These are phyloP conservation scores for Hirtodrosophila confusa DNA, from an alignment of 2,888 invertebrate species.

Conservation along the genomic window DNA sequence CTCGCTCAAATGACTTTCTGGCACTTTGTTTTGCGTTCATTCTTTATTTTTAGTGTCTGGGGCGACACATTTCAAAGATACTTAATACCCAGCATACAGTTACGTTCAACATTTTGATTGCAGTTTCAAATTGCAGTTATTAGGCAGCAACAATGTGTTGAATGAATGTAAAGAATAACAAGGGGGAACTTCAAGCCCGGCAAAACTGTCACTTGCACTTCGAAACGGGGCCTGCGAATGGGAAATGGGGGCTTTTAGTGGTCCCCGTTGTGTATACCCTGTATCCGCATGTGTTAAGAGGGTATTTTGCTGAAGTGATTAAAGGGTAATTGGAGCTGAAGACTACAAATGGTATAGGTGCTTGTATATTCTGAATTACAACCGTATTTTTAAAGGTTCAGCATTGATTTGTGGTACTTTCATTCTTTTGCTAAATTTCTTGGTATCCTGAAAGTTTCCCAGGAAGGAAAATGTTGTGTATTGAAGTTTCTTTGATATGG, in stretches of 20 bases:
- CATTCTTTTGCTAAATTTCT: too few species aligned
- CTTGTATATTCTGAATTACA: too few species aligned
- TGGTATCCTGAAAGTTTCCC: too few species aligned
- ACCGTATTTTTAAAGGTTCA: too few species aligned
- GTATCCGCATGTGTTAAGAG: too few species aligned
- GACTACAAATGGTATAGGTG: too few species aligned
- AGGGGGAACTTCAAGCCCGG: conserved; percentile 7
- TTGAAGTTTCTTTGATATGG: too few species aligned
- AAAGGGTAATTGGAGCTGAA: too few species aligned
- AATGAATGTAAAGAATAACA: conserved; percentile 4
- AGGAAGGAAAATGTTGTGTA: too few species aligned
- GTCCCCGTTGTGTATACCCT: conserved; percentile 4
- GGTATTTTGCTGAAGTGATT: too few species aligned
- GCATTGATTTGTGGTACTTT: too few species aligned
- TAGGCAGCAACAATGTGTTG: conserved; percentile 31
- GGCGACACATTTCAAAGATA: conserved; percentile 42
- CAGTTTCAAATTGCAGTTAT: conserved; percentile 68
- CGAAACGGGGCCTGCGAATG: conserved; percentile 14
- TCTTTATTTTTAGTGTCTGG: conserved; percentile 1
- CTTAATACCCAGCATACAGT: conserved; percentile 39
- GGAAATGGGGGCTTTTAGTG: conserved; percentile 52
- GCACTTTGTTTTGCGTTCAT: conserved; percentile 5
- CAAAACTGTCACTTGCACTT: conserved; percentile 56
- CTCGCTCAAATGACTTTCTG: not conserved
- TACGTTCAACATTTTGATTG: conserved; percentile 59